Conservation (phyloP, 2,113 vertebrate species). For the Pardalotus punctatus region DNA sequence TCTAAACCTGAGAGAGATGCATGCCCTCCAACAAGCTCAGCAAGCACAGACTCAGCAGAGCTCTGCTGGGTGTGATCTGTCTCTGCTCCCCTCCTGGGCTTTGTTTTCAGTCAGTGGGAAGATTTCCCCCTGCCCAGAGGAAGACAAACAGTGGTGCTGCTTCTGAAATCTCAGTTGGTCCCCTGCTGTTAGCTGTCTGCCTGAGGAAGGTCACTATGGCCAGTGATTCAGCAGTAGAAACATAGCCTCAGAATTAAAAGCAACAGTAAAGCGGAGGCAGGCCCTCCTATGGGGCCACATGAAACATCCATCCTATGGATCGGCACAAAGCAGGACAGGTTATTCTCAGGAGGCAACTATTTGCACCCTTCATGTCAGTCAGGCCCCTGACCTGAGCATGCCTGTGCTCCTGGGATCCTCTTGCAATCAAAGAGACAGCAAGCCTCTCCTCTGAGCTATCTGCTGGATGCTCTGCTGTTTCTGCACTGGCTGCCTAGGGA, state of each 20-base stretch:
- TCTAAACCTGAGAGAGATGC: accelerated
- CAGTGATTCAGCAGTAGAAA: background rate
- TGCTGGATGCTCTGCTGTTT: background rate
- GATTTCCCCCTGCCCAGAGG: background rate
- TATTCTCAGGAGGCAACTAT: background rate
- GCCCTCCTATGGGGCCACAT: background rate
- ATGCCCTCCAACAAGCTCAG: background rate
- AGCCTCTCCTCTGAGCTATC: background rate
- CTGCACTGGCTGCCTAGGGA: background rate
- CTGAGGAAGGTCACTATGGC: background rate
- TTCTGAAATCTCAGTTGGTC: background rate
- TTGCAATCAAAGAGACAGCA: background rate
- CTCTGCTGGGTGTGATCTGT: background rate
- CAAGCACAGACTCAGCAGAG: background rate
- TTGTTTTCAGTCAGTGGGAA: background rate
- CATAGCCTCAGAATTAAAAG: background rate
- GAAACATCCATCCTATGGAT: accelerated
- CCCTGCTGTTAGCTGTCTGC: background rate
- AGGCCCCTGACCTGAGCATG: accelerated
- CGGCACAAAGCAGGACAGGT: background rate
- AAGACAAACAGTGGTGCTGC: background rate
- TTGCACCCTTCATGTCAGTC: background rate
- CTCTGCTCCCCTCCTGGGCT: background rate
- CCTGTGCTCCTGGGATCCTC: background rate
- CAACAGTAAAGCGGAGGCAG: background rate